Evolutionary conservation across 2,888 invertebrate species (phyloP).

Genomic region (Ecliptopera silaceata): DNA sequence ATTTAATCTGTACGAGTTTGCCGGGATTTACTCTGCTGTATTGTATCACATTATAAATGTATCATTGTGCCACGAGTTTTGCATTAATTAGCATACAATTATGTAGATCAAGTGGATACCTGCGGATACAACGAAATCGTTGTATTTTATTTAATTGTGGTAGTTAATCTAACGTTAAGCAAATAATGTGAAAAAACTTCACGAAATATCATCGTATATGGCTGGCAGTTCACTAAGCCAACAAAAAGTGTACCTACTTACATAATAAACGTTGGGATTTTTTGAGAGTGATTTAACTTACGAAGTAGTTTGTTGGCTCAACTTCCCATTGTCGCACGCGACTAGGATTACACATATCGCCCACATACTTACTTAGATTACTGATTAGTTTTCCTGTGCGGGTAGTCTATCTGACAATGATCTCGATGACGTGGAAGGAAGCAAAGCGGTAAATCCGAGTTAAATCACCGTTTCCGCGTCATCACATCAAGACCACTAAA

Average conservation of each 20-base stretch:
- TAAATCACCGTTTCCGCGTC: constrained; percentile 11
- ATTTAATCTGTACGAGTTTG: background rate
- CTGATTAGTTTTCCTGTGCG: constrained; percentile 8
- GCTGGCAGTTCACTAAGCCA: background rate
- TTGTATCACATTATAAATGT: no score
- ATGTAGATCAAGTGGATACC: no score
- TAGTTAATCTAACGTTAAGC: no score
- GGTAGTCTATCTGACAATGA: background rate
- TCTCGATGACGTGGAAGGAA: constrained; percentile 8
- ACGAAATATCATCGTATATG: no score
- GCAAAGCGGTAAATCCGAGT: constrained; percentile 19
- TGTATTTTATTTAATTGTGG: no score
- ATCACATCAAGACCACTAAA: background rate
- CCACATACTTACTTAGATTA: background rate
- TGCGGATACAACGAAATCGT: no score
- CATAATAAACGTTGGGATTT: constrained; percentile 4
- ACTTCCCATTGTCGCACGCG: constrained; percentile 11
- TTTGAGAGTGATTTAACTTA: background rate
- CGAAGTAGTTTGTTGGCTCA: constrained; percentile 3
- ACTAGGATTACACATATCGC: constrained; percentile 1
- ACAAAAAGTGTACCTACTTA: no score
- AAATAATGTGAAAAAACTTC: no score
- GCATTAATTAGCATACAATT: constrained; percentile 3
- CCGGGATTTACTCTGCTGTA: constrained; percentile 5
- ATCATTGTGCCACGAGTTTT: background rate